Percentiles rank a stretch among this genome's conserved stretches.
Evolutionary conservation across 2,888 invertebrate species (phyloP).

Genomic region (Aphidoletes aphidimyza): DNA sequence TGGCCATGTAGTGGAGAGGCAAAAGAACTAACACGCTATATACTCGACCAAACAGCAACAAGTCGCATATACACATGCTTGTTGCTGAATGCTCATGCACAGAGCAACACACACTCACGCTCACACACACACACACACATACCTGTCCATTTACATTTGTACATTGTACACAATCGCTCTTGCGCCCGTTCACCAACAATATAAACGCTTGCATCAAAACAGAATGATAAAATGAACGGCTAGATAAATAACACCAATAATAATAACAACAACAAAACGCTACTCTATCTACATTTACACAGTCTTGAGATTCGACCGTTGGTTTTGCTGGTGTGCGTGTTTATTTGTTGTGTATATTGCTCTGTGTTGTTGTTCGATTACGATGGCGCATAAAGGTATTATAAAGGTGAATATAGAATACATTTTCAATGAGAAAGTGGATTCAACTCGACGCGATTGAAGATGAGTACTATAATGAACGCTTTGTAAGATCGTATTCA

Average conservation of each 20-base stretch:
- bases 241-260: slow-evolving; percentile 46
- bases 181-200: background rate
- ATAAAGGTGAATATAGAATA: too few relatives aligned
- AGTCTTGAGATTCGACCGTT: background rate
- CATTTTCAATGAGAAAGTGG: slow-evolving; percentile 49
- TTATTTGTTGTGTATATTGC: too few relatives aligned
- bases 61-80: too few relatives aligned
- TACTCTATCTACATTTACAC: background rate
- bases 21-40: background rate
- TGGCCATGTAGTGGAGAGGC: slow-evolving; percentile 35
- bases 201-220: slow-evolving; percentile 36
- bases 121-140: background rate
- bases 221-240: slow-evolving; percentile 33
- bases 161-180: background rate
- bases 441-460: background rate
- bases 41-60: background rate
- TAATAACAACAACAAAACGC: slow-evolving; percentile 51
- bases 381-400: slow-evolving; percentile 45
- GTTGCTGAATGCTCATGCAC: background rate
- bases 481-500: background rate
- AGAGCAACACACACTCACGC: too few relatives aligned
- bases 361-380: background rate
- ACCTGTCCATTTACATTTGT: background rate
- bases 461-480: background rate
- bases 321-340: background rate